These are phyloP conservation scores for Arion vulgaris DNA, from an alignment of 1,140 invertebrate species.

Conservation along the genomic window DNA sequence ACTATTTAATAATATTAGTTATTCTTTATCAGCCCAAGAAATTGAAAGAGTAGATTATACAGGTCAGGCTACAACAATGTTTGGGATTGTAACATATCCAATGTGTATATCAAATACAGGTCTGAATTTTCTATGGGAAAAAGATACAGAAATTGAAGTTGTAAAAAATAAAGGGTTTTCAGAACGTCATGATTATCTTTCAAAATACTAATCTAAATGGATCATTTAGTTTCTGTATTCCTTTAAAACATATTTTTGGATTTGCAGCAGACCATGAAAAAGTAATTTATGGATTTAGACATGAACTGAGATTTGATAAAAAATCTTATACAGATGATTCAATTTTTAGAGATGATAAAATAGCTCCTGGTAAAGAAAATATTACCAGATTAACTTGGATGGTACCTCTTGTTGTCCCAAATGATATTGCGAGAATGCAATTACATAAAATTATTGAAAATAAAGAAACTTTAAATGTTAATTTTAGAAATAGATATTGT, in stretches of 20 bases:
- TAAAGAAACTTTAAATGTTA: not conserved
- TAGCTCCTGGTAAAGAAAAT: not conserved
- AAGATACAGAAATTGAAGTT: not conserved
- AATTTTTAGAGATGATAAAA: not conserved
- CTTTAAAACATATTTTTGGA: constrained; percentile 8
- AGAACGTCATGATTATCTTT: not conserved
- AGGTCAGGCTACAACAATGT: not conserved
- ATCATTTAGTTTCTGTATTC: not conserved
- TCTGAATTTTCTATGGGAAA: not conserved
- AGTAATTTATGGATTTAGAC: not conserved
- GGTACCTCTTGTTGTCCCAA: not conserved
- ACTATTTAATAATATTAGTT: not conserved
- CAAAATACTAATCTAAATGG: not conserved
- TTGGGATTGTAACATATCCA: not conserved
- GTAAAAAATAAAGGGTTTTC: not conserved
- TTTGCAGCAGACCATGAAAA: not conserved
- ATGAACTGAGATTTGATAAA: not conserved
- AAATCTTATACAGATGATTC: not conserved
- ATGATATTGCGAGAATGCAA: not conserved
- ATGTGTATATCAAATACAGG: not conserved
- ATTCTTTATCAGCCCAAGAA: not conserved
- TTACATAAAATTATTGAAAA: not conserved
- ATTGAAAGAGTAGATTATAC: not conserved
- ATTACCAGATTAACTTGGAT: not conserved
- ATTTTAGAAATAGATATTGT: not conserved